Conservation (phyloP, 1,140 invertebrate species). For the Drosophila micromelanica region DNA sequence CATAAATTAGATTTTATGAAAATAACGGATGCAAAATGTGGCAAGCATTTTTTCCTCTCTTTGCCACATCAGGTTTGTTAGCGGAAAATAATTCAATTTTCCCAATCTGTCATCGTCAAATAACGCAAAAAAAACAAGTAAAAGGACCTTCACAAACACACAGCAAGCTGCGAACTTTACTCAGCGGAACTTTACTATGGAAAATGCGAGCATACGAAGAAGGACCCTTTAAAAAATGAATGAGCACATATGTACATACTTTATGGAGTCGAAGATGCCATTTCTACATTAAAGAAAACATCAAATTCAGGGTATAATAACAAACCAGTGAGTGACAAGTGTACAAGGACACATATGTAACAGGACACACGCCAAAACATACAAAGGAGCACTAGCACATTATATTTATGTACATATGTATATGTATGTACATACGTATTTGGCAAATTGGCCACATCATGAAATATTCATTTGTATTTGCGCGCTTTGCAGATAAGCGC, state of each 20-base stretch:
- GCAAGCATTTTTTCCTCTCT: not conserved
- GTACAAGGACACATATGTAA: conserved; percentile 18
- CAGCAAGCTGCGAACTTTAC: no score
- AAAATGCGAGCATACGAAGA: no score
- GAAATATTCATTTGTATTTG: conserved; percentile 63
- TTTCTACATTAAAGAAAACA: no score
- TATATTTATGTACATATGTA: conserved; percentile 20
- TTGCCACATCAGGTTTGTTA: conserved; percentile 20
- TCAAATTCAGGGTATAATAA: not conserved
- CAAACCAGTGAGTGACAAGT: conserved; percentile 6
- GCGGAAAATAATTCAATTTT: conserved; percentile 30
- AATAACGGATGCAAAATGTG: conserved; percentile 26
- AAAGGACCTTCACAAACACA: no score
- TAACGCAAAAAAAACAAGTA: not conserved
- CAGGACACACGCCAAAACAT: conserved; percentile 17
- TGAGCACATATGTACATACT: no score
- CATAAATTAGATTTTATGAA: conserved; percentile 66
- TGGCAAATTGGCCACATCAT: conserved; percentile 47
- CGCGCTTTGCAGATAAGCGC: conserved; percentile 55
- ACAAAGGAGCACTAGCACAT: conserved; percentile 14
- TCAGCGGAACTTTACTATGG: no score
- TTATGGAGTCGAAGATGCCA: no score
- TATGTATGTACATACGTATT: not conserved
- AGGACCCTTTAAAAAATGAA: no score
- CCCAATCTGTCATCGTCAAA: conserved; percentile 70